Conservation (phyloP, 2,888 invertebrate genomes). For the Mermis nigrescens region DNA sequence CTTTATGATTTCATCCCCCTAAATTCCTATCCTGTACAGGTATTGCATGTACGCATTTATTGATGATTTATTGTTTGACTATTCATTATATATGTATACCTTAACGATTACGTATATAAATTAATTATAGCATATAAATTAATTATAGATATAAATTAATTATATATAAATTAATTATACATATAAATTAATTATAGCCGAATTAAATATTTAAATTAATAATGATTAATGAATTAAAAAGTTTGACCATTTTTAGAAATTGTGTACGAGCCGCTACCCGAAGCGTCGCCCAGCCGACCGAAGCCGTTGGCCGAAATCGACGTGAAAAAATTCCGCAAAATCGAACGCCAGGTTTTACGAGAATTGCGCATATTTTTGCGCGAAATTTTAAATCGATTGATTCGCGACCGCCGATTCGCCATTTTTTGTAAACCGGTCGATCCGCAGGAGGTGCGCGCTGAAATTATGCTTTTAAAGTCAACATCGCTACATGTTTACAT, state of each 20-base stretch:
- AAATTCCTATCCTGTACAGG: too few relatives aligned
- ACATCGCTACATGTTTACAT: too few relatives aligned
- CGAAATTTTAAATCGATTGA: slow-evolving; percentile 49
- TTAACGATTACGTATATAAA: too few relatives aligned
- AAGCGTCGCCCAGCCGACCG: slow-evolving; percentile 47
- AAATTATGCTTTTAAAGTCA: neutral
- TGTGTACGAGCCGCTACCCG: slow-evolving; percentile 37
- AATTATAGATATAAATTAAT: too few relatives aligned
- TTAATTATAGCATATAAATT: too few relatives aligned
- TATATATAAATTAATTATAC: too few relatives aligned
- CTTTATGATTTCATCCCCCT: too few relatives aligned
- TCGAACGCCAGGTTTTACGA: slow-evolving; percentile 57
- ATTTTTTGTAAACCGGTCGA: slow-evolving; percentile 76
- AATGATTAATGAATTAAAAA: neutral
- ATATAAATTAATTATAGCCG: too few relatives aligned
- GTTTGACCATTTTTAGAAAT: slow-evolving; percentile 12
- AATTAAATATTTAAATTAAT: neutral
- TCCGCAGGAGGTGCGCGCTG: slow-evolving; percentile 45
- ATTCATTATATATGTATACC: too few relatives aligned
- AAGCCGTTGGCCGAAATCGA: slow-evolving; percentile 44
- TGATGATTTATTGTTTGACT: too few relatives aligned
- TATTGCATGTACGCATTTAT: too few relatives aligned
- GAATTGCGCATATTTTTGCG: slow-evolving; percentile 66
- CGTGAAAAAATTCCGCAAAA: slow-evolving; percentile 43
- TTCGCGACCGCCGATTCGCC: slow-evolving; percentile 46